Conservation (phyloP, 2,888 invertebrate genomes). For the Drosophila nr. medialis region DNA sequence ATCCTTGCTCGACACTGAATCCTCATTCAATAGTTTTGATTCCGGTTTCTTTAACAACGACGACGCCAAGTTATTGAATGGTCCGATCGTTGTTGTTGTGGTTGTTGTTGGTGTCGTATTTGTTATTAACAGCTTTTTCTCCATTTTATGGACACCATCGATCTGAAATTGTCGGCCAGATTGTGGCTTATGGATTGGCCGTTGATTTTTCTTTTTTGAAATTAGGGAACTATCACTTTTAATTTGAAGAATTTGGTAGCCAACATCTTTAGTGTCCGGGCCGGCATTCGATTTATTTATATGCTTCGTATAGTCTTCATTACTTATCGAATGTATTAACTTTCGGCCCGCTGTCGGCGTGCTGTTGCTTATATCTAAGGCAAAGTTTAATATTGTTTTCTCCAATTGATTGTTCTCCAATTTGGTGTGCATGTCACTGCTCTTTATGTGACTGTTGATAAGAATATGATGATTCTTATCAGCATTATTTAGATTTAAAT, state of each 20-base stretch:
- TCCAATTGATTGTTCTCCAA: constrained; percentile 33
- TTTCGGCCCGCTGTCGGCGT: constrained; percentile 45
- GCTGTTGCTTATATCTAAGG: constrained; percentile 38
- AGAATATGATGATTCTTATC: constrained; percentile 12
- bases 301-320: constrained; percentile 61
- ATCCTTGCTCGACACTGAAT: constrained; percentile 28
- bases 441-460: constrained; percentile 6
- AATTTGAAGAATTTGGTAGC: constrained; percentile 82
- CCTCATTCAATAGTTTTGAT: constrained; percentile 27
- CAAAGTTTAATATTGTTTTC: constrained; percentile 24
- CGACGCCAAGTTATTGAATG: constrained; percentile 19
- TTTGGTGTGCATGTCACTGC: constrained; percentile 23
- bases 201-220: constrained; percentile 54
- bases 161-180: constrained; percentile 34
- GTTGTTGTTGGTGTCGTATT: constrained; percentile 7
- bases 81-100: constrained; percentile 10
- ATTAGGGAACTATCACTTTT: constrained; percentile 82
- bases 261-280: constrained; percentile 54
- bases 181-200: constrained; percentile 44
- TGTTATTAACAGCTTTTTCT: constrained; percentile 28
- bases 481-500: constrained; percentile 16
- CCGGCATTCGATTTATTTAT: constrained; percentile 49
- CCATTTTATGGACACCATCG: constrained; percentile 38
- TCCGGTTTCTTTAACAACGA: constrained; percentile 21
- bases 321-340: constrained; percentile 60